Evolutionary conservation across 1,140 invertebrate species (phyloP).

Genomic region (Aethina tumida): DNA sequence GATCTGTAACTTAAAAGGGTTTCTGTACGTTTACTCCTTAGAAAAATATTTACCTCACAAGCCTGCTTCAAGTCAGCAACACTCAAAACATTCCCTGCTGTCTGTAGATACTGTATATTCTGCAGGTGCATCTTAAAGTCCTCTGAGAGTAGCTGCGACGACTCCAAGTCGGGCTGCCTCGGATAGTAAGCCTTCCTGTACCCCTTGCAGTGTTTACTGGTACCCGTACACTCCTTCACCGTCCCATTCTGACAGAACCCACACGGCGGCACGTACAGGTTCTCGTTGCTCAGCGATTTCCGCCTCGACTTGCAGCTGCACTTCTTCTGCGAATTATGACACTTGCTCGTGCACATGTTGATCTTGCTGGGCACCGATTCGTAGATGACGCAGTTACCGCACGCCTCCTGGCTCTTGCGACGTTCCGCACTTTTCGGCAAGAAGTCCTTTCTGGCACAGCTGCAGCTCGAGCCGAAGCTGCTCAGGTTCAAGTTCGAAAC

Average conservation of each 20-base stretch:
- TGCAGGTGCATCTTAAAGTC: conserved; percentile 57
- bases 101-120: conserved; percentile 58
- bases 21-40: too few relatives aligned
- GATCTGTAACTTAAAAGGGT: too few relatives aligned
- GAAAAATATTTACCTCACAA: conserved; percentile 33
- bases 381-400: conserved; percentile 33
- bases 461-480: conserved; percentile 18
- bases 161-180: conserved; percentile 30
- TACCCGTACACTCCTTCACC: conserved; percentile 21
- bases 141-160: conserved; percentile 36
- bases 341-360: conserved; percentile 22
- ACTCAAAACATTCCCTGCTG: conserved; percentile 48
- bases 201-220: conserved; percentile 23
- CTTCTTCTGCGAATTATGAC: conserved; percentile 22
- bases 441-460: too few relatives aligned
- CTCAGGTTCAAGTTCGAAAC: conserved; percentile 32
- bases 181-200: conserved; percentile 30
- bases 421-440: conserved; percentile 14
- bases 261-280: conserved; percentile 35
- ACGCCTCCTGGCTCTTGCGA: conserved; percentile 30
- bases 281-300: conserved; percentile 48
- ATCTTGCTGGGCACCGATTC: conserved; percentile 30
- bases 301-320: conserved; percentile 30
- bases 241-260: conserved; percentile 27
- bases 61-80: conserved; percentile 27